Evolutionary conservation across 2,888 invertebrate genomes (phyloP), one percentile per base, ranked within the genome.

Genomic region (Ophraella communa): DNA sequence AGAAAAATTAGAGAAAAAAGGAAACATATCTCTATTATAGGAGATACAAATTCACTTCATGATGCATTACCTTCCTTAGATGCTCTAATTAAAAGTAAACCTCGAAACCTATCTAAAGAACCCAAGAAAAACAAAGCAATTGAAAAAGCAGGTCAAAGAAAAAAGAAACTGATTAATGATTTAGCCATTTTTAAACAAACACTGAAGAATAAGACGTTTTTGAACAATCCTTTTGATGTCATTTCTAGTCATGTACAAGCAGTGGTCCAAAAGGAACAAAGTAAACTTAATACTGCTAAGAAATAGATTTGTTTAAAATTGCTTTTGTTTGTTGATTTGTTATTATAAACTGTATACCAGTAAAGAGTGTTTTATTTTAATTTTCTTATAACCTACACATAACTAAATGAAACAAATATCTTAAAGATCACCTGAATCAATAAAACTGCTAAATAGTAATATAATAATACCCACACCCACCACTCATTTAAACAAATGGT

Each of bases 11-110:
- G 75, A 21, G 71, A 75, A 10, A 80, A 79, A 55, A 68, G 76
- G 23, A 78, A 77, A 65, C 75, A 73, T 8, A 74, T 69, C 24
- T 67, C 74, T 1, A 66, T 79, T 53, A 74, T 77, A 39, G 78
- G 78, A 21, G 79, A 79, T 65, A 75, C 76, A 24, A 77, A 79
- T 65, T 73, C 78, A 10, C 68, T 80, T 27, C 74, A 68, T 53
- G 80, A 80, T 73, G 78, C 79, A 4, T 73, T 81, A 44, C 80
- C 80, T 4, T 78, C 78, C 5, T 70, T 80, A 42, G 78, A 79
- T 60, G 73, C 76, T 24, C 71, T 78, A 21, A 49, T 77, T 17
- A 71, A 73, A 62, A 68, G 47, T 54, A 64, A 53, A 62, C 11
- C 57, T 5, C 57, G 54, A 24, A 62, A 66, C 53, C 11, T 45